Evolutionary conservation across 2,888 invertebrate species (phyloP).

Genomic region (Auanema freiburgensis): DNA sequence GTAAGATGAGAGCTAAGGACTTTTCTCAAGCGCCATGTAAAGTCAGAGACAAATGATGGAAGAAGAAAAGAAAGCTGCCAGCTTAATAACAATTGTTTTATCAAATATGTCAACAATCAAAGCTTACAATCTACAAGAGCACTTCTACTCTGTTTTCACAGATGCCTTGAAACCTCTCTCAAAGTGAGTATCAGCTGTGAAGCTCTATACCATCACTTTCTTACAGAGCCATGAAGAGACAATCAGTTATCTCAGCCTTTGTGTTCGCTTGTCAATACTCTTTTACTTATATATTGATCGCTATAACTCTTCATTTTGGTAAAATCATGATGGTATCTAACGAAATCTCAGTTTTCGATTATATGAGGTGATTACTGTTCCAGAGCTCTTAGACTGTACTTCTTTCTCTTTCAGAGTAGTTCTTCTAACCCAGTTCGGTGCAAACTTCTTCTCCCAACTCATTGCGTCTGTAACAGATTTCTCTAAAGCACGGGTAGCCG

Average conservation of each 20-base stretch:
- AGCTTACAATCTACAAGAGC: constrained; percentile 58
- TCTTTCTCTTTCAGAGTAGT: constrained; percentile 48
- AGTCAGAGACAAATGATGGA: constrained; percentile 61
- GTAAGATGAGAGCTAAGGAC: too few relatives aligned
- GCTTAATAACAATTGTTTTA: constrained; percentile 54
- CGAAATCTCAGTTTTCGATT: constrained; percentile 59
- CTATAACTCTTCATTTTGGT: constrained; percentile 53
- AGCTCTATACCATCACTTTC: neutral
- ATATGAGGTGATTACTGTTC: constrained; percentile 52
- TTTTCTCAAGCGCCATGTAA: too few relatives aligned
- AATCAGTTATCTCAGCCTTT: constrained; percentile 55
- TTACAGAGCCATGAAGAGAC: constrained; percentile 57
- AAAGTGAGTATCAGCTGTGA: constrained; percentile 31
- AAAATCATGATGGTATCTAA: constrained; percentile 58
- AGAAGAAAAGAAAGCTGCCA: constrained; percentile 61
- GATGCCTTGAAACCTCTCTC: constrained; percentile 54
- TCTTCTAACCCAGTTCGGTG: constrained; percentile 60
- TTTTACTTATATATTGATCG: constrained; percentile 60
- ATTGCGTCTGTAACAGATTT: constrained; percentile 47
- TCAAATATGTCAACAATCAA: constrained; percentile 62
- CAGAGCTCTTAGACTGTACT: too few relatives aligned
- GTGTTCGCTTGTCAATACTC: constrained; percentile 61
- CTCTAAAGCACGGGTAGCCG: constrained; percentile 49
- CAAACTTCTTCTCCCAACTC: constrained; percentile 61
- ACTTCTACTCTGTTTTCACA: constrained; percentile 56